Evolutionary conservation across 2,113 vertebrate species (phyloP), one percentile per base, ranked within the genome.

Genomic region (Percopsis transmontana): DNA sequence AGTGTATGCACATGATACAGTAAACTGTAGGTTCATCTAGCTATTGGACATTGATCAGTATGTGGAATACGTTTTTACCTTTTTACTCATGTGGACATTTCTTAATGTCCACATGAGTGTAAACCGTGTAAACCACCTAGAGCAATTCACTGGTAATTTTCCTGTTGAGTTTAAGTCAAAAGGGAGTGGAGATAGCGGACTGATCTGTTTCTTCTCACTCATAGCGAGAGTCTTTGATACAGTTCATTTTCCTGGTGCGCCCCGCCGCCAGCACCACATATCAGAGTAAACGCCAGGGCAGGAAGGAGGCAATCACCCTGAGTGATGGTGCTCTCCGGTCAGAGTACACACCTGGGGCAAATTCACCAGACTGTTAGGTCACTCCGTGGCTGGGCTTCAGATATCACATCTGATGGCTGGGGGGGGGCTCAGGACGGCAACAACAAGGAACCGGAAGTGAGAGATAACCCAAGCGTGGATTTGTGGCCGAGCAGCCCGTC

Each of bases 281-380:
- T n/a, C 67, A 81, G 84, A 79, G 74, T 65, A 60, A 68, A n/a
- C 50, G 2, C 67, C 70, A 74, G 70, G 67, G 78, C 86, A 87
- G 85, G 88, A 89, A 84, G 72, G 70, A 78, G 72, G 66, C 77
- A 77, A 86, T 86, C 78, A 83, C 81, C 87, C 81, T 82, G 70
- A 59, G 63, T 58, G 66, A 76, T 42, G 78, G 56, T 58, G 81
- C 58, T 86, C 76, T 77, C 61, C 50, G 65, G 74, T 86, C 81
- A 58, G 67, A 70, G 79, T 83, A 81, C 79, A 85, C 88, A 89
- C 82, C 83, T 87, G 85, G 88, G 85, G 84, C 76, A 81, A 71
- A 86, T 88, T 87, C 77, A 66, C 79, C 70, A 74, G 71, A 81
- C 83, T 74, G 83, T 76, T 77, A 70, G 83, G 80, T 85, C 88